Evolutionary conservation across 2,113 vertebrate species (phyloP), one percentile per base, ranked within the genome.

Genomic region (Genyomyrus donnyi): DNA sequence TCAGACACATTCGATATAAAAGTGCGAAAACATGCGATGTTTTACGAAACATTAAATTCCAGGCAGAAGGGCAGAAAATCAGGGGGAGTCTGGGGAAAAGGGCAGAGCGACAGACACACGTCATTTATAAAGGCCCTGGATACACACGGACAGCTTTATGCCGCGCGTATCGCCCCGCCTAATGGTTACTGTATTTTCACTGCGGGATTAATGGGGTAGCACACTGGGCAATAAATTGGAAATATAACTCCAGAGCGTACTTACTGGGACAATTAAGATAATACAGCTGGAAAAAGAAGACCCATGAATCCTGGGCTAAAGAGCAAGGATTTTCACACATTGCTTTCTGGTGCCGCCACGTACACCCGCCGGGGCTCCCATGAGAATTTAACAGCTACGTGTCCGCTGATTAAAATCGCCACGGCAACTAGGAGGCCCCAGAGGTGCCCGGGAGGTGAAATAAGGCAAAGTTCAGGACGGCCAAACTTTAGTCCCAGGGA

Each of bases 181-280:
- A 91, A 93, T 91, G 93, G 95, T 95, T 94, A 94, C 95, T 93
- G 91, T 93, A 94, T 95, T 96, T 96, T 96, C 96, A 96, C 93
- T 90, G 95, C 94, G 93, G 93, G 94, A 96, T 96, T 96, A 96
- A 96, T 96, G 95, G 94, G 94, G 94, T 95, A 95, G 94, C 94
- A 94, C 95, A 92, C 93, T 93, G 93, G 92, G 94, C 94, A 93
- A 95, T 96, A 96, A 96, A 96, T 94, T 95, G 93, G 94, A 95
- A 95, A 95, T 95, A 95, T 95, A 96, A 95, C 94, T 94, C 89
- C 94, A 94, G 94, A 95, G 95, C 95, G 95, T 94, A 96, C 95
- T 96, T 95, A 94, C 95, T 94, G 94, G 94, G 94, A 96, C 95
- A 96, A 96, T 96, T 96, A 96, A 95, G 94, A 95, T 96, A 95